Evolutionary conservation across 2,888 invertebrate species (phyloP), one percentile per base, ranked within the genome.

Genomic region (Rhamphomyia laevipes): DNA sequence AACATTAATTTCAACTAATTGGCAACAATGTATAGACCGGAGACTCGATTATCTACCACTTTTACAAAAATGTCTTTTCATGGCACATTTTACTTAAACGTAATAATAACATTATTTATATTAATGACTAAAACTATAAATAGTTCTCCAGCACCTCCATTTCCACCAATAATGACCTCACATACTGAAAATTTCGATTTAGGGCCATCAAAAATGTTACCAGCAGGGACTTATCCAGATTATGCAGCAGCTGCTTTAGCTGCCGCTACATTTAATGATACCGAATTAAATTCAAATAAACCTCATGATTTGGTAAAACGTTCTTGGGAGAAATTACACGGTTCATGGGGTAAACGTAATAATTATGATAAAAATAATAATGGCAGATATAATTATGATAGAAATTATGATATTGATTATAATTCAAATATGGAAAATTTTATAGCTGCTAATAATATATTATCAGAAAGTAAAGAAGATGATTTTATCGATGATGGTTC

Each of bases 301-400:
- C 23, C 23, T 7, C 23, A 42, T 42, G 27, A 42, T 13, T n/a
- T 17, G n/a, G 71, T 71, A 47, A 75, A 77, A 58, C 63, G 77
- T 35, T 73, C 73, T 47, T 84, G 84, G 84, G 74, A 77, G 31
- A 77, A 77, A 57, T 74, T 84, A 63, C 78, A 78, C 62, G 79
- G 78, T 15, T 77, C 81, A 1, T 84, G 84, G 84, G 84, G 83
- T 59, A 84, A 84, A 64, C 74, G 83, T 6, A 23, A 30, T 2
- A 71, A 71, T 16, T 46, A 55, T 44, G 49, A 53, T 6, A 6
- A 51, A 51, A 43, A 35, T 21, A 44, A 31, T 15, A 21, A 37
- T 42, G 42, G 55, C 46, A 7, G 35, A 21, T 41, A 15, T 42
- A 16, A 49, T 31, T 49, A 47, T 40, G 31, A 37, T 13, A 30